Evolutionary conservation across 2,888 invertebrate species (phyloP).

Genomic region (Anodontia alba): DNA sequence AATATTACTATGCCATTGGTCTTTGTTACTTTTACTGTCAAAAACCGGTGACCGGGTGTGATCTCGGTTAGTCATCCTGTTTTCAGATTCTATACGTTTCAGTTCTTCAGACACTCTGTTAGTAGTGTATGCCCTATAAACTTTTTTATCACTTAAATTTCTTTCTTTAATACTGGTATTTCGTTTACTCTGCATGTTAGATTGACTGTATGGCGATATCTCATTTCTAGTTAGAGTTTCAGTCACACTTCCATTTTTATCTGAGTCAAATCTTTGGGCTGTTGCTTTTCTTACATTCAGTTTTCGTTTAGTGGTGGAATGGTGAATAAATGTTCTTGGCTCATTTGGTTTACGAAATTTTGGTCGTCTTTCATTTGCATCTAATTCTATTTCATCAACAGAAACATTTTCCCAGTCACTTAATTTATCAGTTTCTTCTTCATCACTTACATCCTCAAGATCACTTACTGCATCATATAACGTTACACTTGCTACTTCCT

Average conservation of each 20-base stretch:
- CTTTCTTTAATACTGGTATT: no score
- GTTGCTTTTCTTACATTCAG: neutral
- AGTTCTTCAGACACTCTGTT: neutral
- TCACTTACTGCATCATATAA: neutral
- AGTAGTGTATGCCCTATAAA: neutral
- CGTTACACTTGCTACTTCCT: neutral
- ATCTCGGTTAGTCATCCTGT: neutral
- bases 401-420: constrained; percentile 13
- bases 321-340: constrained; percentile 8
- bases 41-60: neutral
- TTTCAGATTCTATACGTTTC: neutral
- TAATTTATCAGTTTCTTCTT: neutral
- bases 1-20: neutral
- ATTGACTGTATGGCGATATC: neutral
- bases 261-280: neutral
- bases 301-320: neutral
- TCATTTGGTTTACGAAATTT: constrained; percentile 8
- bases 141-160: neutral
- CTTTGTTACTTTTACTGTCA: neutral
- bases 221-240: neutral
- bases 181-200: neutral
- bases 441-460: constrained; percentile 10
- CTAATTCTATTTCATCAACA: constrained; percentile 10
- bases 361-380: constrained; percentile 9
- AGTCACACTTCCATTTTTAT: neutral